A percentile compares a stretch with the other conserved stretches of the same genome.
Conservation (phyloP, 2,888 invertebrate species). For the Calliopum simillimum region DNA sequence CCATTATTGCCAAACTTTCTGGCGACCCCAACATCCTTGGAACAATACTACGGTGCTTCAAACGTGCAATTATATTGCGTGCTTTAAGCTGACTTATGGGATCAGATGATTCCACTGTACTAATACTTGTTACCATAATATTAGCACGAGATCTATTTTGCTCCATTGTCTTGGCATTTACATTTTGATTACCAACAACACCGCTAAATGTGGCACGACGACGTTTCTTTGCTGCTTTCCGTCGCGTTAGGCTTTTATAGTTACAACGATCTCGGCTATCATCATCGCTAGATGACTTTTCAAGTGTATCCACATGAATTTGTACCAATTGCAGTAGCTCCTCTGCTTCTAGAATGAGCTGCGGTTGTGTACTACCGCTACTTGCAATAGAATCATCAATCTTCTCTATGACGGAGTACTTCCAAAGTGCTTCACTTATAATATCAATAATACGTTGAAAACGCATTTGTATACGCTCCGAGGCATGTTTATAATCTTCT, state of each 20-base stretch:
- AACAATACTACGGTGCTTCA: slow-evolving; percentile 58
- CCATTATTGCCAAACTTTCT: slow-evolving; percentile 80
- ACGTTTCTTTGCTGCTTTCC: slow-evolving; percentile 58
- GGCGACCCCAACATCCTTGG: slow-evolving; percentile 79
- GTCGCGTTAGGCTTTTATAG: slow-evolving; percentile 57
- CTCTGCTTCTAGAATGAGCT: slow-evolving; percentile 55
- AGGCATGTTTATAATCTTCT: slow-evolving; percentile 59
- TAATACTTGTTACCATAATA: slow-evolving; percentile 38
- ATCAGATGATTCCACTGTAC: slow-evolving; percentile 34
- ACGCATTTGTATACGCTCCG: slow-evolving; percentile 53
- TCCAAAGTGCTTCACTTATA: slow-evolving; percentile 63
- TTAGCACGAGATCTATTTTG: slow-evolving; percentile 30
- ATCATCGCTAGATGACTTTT: slow-evolving; percentile 63
- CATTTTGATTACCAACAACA: slow-evolving; percentile 35
- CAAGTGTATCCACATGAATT: slow-evolving; percentile 54
- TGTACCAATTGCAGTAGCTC: slow-evolving; percentile 60
- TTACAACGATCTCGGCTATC: slow-evolving; percentile 59
- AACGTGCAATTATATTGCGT: slow-evolving; percentile 31
- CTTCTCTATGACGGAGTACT: slow-evolving; percentile 61
- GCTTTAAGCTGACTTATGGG: slow-evolving; percentile 25
- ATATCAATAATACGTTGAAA: slow-evolving; percentile 58
- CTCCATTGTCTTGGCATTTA: slow-evolving; percentile 23
- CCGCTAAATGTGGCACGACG: slow-evolving; percentile 60
- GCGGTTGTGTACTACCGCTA: slow-evolving; percentile 44
- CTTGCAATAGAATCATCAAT: slow-evolving; percentile 52